These are phyloP conservation scores for Cochlearius cochlearius DNA, from an alignment of 2,113 vertebrate genomes.

Conservation along the genomic window DNA sequence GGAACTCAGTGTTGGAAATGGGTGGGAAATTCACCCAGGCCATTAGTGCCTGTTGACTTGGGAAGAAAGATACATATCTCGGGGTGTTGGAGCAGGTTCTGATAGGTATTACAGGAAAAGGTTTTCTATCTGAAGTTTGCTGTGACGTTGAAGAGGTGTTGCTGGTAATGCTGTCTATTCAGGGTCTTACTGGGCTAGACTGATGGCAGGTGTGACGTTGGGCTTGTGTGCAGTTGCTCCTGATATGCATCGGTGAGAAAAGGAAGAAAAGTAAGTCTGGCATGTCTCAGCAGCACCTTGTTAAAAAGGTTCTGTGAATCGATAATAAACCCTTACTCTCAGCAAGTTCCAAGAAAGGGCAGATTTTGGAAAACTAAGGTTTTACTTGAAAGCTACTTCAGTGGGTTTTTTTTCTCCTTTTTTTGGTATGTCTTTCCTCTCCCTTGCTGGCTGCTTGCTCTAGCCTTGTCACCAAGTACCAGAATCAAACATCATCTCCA, in stretches of 20 bases:
- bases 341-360: neutral
- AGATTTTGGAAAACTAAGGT: neutral
- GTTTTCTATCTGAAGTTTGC: neutral
- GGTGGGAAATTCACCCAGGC: neutral
- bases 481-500: neutral
- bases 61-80: neutral
- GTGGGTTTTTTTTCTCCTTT: fast-evolving
- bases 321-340: neutral
- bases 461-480: neutral
- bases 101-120: neutral
- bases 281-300: neutral
- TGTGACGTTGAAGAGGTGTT: neutral
- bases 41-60: neutral
- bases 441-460: neutral
- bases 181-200: neutral
- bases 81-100: neutral
- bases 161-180: neutral
- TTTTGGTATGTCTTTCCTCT: neutral
- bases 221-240: neutral
- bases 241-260: neutral
- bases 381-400: neutral
- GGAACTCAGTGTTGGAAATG: neutral
- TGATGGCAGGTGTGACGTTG: neutral
- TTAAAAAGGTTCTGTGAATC: neutral
- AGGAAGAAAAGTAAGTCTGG: neutral